These are phyloP conservation scores for Thamnophis elegans DNA, from an alignment of 2,797 vertebrate species.

Conservation along the genomic window DNA sequence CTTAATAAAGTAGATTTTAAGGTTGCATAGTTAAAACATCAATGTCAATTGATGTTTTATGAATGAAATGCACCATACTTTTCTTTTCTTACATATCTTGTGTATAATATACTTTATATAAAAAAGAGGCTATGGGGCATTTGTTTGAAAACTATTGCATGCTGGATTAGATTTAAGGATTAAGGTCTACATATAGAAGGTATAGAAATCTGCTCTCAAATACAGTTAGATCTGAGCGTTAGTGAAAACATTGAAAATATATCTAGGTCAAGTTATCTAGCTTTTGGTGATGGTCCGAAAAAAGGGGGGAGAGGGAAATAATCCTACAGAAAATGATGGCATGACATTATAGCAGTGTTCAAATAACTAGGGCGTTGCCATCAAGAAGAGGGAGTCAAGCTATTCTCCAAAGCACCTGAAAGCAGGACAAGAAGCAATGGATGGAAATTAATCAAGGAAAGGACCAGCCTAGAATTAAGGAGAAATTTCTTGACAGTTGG, in stretches of 20 bases:
- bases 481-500: background rate
- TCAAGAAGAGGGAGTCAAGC: background rate
- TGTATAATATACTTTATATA: background rate
- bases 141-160: background rate
- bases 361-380: background rate
- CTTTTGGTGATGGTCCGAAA: background rate
- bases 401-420: background rate
- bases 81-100: background rate
- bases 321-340: background rate
- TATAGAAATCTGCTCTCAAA: background rate
- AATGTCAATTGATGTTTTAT: background rate
- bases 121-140: background rate
- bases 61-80: background rate
- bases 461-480: background rate
- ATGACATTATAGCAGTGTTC: background rate
- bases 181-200: background rate
- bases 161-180: background rate
- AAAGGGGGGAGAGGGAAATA: background rate
- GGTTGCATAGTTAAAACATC: background rate
- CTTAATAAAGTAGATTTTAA: background rate
- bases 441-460: background rate
- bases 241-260: background rate
- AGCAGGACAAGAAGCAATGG: background rate
- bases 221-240: background rate
- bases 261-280: background rate